Evolutionary conservation across 2,113 vertebrate species (phyloP), one percentile per base, ranked within the genome.

Genomic region (Labeo rohita): DNA sequence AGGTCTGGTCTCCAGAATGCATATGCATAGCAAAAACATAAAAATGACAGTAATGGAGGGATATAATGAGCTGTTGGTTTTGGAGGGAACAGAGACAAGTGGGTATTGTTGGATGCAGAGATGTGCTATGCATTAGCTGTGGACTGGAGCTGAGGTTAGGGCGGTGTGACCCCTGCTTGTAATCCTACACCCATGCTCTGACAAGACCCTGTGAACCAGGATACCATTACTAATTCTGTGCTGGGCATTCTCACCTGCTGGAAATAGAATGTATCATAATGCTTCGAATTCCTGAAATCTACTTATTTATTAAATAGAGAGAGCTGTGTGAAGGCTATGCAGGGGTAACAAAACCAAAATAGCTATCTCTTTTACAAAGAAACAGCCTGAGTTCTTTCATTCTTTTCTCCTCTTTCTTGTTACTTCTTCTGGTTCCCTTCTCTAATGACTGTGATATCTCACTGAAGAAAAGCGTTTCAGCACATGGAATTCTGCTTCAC

Each of bases 61-160:
- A 80, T n/a, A n/a, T 61, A 43, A 61, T 45, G 54, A 28, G 2
- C 59, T 49, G 78, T 28, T 6, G 21, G 78, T 49, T 80, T 65
- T 11, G 8, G 43, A 63, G 54, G 59, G 59, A 80, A 80, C 21
- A 49, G 11, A 39, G 12, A 49, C 18, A 36, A 56, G 6, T 66
- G 43, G 34, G 39, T 49, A 81, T 81, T 81, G n/a, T 81, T 80
- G 61, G 45, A 15, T 63, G 21, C 23, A 43, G 77, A 43, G 23
- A 80, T 80, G 56, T 47, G 59, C 13, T 80, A 65, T 80, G 13
- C 78, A 65, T 80, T 75, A 65, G 15, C 59, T 80, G 78, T 49
- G 39, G 54, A n/a, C 54, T 15, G 21, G 21, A n/a, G 59, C n/a
- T 36, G 15, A 16, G 79, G 79, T 80, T 80, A 49, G 59, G 43